Percentiles rank a stretch among this genome's conserved stretches.
phyloP scores from a whole-genome alignment of 2,113 vertebrate genomes.

The Phalacrocorax brasilianus region DNA sequence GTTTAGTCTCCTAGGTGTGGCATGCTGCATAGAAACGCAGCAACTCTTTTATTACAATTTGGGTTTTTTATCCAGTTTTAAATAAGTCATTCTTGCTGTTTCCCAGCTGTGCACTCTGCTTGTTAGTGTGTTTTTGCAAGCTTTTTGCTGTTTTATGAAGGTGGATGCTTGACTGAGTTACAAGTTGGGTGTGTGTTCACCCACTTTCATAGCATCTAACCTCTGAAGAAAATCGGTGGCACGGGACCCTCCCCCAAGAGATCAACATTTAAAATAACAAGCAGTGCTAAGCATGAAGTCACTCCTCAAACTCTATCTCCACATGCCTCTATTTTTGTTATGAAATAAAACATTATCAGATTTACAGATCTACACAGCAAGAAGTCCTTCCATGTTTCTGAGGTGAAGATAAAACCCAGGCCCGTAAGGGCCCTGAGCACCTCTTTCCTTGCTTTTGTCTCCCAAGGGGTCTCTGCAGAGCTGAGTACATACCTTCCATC shows the following conservation, averaged over 20 bases:
- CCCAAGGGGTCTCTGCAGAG: not conserved
- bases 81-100: not conserved
- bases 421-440: not conserved
- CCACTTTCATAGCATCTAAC: not conserved
- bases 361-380: not conserved
- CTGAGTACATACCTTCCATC: not conserved
- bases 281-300: not conserved
- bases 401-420: not conserved
- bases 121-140: not conserved
- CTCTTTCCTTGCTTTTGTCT: not conserved
- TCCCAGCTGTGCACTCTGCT: not conserved
- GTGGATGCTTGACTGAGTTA: not conserved
- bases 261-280: not conserved
- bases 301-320: not conserved
- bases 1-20: constrained; percentile 17
- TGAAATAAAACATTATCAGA: not conserved
- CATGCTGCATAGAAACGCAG: not conserved
- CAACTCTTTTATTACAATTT: not conserved
- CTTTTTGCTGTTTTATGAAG: not conserved
- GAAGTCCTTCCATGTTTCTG: not conserved
- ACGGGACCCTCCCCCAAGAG: not conserved
- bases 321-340: not conserved
- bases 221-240: constrained; percentile 2
- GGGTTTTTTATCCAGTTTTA: not conserved
- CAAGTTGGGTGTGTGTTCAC: not conserved